These are phyloP conservation scores for Cyrtorhinus lividipennis DNA, from an alignment of 1,140 invertebrate genomes.

Conservation along the genomic window DNA sequence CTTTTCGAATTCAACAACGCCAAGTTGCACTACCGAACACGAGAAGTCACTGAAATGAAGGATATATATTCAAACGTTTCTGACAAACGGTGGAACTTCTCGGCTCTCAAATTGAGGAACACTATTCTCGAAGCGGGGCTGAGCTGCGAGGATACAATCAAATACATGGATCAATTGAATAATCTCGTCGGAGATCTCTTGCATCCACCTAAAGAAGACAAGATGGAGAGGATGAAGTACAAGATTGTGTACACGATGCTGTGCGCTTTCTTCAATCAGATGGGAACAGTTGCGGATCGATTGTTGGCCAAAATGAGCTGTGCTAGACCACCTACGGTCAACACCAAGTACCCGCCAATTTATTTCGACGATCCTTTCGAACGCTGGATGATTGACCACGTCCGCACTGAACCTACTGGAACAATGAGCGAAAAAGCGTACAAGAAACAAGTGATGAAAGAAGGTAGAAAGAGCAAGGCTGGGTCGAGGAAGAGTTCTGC, in stretches of 20 bases:
- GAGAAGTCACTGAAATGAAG: not conserved
- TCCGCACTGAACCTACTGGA: not conserved
- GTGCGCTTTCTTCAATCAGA: constrained; percentile 6
- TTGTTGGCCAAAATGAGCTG: not conserved
- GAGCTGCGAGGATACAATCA: not conserved
- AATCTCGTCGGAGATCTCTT: not conserved
- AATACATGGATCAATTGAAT: not conserved
- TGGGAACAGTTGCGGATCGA: not conserved
- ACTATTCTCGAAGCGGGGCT: not conserved
- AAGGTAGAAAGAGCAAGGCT: not conserved
- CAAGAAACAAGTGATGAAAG: not conserved
- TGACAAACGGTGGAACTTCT: not conserved
- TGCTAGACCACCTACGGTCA: not conserved
- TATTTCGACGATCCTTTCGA: not conserved
- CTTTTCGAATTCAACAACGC: constrained; percentile 2
- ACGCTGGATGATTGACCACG: not conserved
- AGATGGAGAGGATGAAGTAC: not conserved
- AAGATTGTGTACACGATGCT: constrained; percentile 1
- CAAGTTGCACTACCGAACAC: not conserved
- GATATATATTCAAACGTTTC: not conserved
- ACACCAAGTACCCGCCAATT: not conserved
- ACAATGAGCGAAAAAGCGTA: not conserved
- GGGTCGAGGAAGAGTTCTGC: constrained; percentile 2
- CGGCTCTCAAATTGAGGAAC: not conserved
- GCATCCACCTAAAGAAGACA: not conserved